phyloP scores from a whole-genome alignment of 23 tunicate species.

The Ciona savignyi region DNA sequence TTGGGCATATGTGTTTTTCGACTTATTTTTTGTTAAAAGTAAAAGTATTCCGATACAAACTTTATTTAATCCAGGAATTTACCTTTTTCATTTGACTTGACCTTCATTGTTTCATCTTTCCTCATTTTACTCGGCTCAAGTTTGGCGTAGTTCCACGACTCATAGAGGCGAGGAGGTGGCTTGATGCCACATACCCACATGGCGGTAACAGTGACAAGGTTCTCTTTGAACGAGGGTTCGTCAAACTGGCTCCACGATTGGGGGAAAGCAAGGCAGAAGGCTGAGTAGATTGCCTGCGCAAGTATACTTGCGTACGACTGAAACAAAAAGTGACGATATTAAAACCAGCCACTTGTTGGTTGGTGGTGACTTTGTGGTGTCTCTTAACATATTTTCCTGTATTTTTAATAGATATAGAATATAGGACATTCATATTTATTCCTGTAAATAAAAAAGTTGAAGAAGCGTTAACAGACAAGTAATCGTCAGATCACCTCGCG shows the following conservation, averaged over 20 bases:
- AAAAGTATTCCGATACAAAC: too few species aligned
- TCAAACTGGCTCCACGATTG: constrained; percentile 94
- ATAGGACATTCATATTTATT: too few species aligned
- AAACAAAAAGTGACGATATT: not conserved
- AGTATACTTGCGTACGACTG: constrained; percentile 20
- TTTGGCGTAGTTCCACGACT: constrained; percentile 51
- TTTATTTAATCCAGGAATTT: too few species aligned
- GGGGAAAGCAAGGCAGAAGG: constrained; percentile 84
- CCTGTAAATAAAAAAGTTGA: too few species aligned
- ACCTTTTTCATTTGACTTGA: constrained; percentile 12
- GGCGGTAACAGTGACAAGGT: constrained; percentile 16
- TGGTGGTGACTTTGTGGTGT: not conserved
- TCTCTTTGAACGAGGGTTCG: constrained; percentile 67
- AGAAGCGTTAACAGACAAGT: too few species aligned
- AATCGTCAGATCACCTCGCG: too few species aligned
- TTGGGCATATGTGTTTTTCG: too few species aligned
- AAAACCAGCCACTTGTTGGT: not conserved
- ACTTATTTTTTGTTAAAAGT: too few species aligned
- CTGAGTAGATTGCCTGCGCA: constrained; percentile 20
- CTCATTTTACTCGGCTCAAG: constrained; percentile 72
- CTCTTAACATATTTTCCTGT: not conserved
- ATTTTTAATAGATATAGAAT: too few species aligned
- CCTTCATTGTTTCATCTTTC: constrained; percentile 39
- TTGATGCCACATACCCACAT: constrained; percentile 71
- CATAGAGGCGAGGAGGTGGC: constrained; percentile 53